phyloP scores from a whole-genome alignment of 2,113 vertebrate genomes.

The Podarcis cretensis region DNA sequence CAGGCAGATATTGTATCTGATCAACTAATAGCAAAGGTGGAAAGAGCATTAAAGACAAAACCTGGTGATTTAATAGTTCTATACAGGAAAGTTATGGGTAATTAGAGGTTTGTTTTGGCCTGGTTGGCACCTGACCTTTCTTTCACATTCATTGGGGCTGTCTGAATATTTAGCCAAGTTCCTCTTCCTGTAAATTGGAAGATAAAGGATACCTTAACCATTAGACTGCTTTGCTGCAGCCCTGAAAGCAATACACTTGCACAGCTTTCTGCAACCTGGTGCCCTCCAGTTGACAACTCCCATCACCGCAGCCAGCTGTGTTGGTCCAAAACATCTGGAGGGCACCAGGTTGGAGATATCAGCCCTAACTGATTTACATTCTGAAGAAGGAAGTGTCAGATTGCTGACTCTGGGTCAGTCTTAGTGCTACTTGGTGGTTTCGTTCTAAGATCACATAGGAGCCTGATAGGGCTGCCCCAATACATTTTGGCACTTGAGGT shows the following conservation, averaged over 20 bases:
- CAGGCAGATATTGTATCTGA: neutral
- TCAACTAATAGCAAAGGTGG: neutral
- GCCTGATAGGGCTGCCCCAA: no score
- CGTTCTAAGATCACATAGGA: neutral
- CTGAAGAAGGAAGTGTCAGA: neutral
- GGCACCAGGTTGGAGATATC: no score
- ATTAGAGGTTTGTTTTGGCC: neutral
- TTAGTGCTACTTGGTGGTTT: neutral
- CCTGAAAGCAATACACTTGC: neutral
- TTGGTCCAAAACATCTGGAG: no score
- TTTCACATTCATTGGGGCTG: neutral
- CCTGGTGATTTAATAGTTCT: neutral
- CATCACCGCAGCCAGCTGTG: no score
- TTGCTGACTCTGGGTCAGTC: no score
- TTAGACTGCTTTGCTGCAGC: neutral
- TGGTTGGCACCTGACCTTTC: neutral
- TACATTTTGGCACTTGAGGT: no score
- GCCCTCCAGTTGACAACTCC: no score
- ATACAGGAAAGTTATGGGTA: neutral
- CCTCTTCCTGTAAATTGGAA: neutral
- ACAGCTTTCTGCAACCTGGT: neutral
- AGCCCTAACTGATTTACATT: neutral
- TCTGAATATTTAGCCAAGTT: neutral
- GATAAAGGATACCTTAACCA: neutral
- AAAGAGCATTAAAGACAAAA: neutral